Evolutionary conservation across 2,113 vertebrate species (phyloP), one percentile per base, ranked within the genome.

Genomic region (Caranx melampygus): DNA sequence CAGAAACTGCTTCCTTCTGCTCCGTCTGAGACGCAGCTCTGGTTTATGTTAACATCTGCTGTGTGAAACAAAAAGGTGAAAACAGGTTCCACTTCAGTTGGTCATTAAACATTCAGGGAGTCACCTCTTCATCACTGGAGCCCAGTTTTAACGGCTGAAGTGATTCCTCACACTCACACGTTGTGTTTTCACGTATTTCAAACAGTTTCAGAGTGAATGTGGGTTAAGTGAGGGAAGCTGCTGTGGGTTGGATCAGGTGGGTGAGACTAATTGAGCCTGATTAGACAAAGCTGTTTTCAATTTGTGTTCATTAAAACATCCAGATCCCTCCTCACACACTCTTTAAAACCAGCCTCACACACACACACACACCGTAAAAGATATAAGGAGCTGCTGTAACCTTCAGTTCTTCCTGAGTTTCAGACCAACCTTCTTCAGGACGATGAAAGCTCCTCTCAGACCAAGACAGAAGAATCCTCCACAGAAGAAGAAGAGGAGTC

Each of bases 221-320:
- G 35, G 5, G 16, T 66, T n/a, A 7, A 40, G 49, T 33, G 12
- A 26, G 9, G 1, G 4, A 54, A 21, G 16, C 9, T 6, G 20
- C 45, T 82, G 51, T 45, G 26, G 26, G 26, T 26, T 26, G 26
- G 26, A 26, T 26, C 26, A 84, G 68, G 33, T 49, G 71, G 86
- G 51, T 89, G 88, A 88, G 78, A 31, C 42, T 75, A 82, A 92
- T 92, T 69, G 83, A 70, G 72, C 54, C 81, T 77, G 74, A 89
- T 86, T 79, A 74, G 59, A 40, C 47, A 81, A 90, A 91, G 88
- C 89, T 90, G 91, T 80, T 83, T 80, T 68, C 81, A 87, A 80
- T 92, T 80, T 75, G 82, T 3, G 60, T 51, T 87, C 64, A 84
- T 89, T 82, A 79, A 82, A 84, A 79, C 62, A 40, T 16, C 18